phyloP scores from a whole-genome alignment of 1,140 invertebrate species.

The Popillia japonica region DNA sequence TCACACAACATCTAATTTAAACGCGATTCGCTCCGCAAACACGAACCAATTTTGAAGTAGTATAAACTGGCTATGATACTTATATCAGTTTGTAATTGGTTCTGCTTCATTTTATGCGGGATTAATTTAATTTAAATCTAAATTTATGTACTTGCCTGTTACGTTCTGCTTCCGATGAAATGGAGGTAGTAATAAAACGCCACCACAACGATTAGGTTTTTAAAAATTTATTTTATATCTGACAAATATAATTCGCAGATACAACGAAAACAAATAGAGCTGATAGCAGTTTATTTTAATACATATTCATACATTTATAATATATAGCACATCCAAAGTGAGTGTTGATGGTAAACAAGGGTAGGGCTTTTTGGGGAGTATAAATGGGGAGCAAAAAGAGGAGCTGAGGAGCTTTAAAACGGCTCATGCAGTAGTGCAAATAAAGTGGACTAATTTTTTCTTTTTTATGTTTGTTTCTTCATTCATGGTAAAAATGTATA shows the following conservation, averaged over 20 bases:
- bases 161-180: not conserved
- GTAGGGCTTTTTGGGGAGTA: conserved; percentile 40
- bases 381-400: conserved; percentile 40
- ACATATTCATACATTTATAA: conserved; percentile 62
- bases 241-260: conserved; percentile 60
- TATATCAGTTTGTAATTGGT: too few species aligned
- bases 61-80: not conserved
- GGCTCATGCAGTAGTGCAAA: conserved; percentile 58
- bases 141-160: not conserved
- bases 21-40: not conserved
- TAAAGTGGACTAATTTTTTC: conserved; percentile 50
- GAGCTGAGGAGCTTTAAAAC: conserved; percentile 44
- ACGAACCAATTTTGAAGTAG: not conserved
- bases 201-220: conserved; percentile 47
- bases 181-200: too few species aligned
- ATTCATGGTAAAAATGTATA: conserved; percentile 29
- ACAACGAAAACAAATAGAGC: conserved; percentile 62
- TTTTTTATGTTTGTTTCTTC: too few species aligned
- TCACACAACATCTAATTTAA: not conserved
- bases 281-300: conserved; percentile 62
- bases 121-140: too few species aligned
- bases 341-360: conserved; percentile 59
- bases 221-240: conserved; percentile 60
- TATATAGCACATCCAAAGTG: conserved; percentile 63
- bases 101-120: not conserved